These are phyloP conservation scores for Ciconia boyciana DNA, from an alignment of 2,113 vertebrate genomes.

Conservation along the genomic window DNA sequence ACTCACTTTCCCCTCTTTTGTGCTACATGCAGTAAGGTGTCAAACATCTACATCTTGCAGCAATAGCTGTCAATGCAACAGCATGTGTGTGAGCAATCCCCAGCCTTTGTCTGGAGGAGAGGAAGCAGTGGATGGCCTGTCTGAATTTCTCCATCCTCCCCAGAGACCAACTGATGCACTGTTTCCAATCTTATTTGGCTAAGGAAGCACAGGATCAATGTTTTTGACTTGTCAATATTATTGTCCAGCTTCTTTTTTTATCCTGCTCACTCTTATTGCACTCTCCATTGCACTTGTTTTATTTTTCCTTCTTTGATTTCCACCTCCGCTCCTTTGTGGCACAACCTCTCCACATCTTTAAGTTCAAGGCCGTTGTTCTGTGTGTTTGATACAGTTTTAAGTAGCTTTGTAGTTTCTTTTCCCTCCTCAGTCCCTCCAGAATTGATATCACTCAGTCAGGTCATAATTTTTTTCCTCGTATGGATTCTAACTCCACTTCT, in stretches of 20 bases:
- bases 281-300: background rate
- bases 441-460: background rate
- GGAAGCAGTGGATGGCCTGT: background rate
- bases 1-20: background rate
- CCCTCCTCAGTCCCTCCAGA: background rate
- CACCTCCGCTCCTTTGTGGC: conserved; percentile 10
- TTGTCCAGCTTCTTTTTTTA: background rate
- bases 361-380: conserved; percentile 9
- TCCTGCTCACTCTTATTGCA: background rate
- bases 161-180: background rate
- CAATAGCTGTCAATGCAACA: background rate
- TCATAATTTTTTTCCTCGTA: background rate
- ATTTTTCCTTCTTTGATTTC: conserved; percentile 27
- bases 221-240: background rate
- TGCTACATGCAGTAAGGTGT: background rate
- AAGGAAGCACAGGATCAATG: background rate
- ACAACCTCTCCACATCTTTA: conserved; percentile 18
- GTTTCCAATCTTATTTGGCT: background rate
- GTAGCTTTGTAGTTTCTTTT: conserved; percentile 18
- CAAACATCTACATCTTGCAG: background rate
- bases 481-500: background rate
- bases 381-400: conserved; percentile 37
- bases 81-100: background rate
- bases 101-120: background rate
- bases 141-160: background rate